phyloP scores from a whole-genome alignment of 1,140 invertebrate genomes.

The Dreissena rostriformis region DNA sequence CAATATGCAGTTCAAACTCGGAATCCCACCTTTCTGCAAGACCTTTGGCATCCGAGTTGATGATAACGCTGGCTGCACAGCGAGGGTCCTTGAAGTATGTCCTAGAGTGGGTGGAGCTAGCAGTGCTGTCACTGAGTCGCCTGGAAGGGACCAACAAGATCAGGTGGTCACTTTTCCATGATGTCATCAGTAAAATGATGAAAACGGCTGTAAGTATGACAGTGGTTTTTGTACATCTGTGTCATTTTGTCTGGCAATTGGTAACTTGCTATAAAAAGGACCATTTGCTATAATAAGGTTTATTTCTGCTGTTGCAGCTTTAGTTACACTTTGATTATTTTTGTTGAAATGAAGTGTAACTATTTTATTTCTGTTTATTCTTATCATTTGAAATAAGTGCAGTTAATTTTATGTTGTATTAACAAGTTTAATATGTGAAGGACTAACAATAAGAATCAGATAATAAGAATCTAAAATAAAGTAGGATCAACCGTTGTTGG shows the following conservation, averaged over 20 bases:
- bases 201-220: constrained; percentile 71
- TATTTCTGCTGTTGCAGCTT: no score
- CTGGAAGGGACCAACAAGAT: constrained; percentile 64
- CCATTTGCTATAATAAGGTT: no score
- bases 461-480: no score
- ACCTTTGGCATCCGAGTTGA: constrained; percentile 83
- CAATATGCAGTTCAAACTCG: constrained; percentile 82
- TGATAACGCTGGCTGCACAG: constrained; percentile 85
- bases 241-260: neutral
- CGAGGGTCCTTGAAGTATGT: constrained; percentile 85
- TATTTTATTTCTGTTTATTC: no score
- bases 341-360: no score
- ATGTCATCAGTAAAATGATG: constrained; percentile 75
- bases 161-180: constrained; percentile 69
- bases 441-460: neutral
- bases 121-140: constrained; percentile 69
- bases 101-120: constrained; percentile 87
- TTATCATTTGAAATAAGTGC: neutral
- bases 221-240: neutral
- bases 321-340: no score
- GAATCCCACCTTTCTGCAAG: constrained; percentile 83
- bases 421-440: neutral
- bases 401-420: neutral
- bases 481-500: neutral
- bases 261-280: no score